A percentile compares a stretch with the other conserved stretches of the same genome.
phyloP scores from a whole-genome alignment of 2,113 vertebrate species.

The Saccopteryx bilineata region DNA sequence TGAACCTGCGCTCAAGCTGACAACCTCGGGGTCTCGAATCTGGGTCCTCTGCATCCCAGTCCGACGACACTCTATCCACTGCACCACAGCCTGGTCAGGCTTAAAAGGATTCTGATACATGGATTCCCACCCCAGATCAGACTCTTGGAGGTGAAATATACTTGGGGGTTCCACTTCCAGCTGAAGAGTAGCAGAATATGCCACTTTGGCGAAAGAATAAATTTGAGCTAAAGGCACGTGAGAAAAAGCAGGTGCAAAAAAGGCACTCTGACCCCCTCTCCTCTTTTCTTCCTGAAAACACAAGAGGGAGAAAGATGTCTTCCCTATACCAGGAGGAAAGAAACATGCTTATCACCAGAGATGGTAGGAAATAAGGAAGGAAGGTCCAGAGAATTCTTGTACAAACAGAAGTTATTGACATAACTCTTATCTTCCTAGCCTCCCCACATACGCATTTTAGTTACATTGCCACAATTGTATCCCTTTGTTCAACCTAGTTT shows the following conservation, averaged over 20 bases:
- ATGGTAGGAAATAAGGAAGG: background rate
- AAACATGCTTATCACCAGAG: background rate
- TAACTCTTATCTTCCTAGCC: background rate
- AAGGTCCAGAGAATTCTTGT: background rate
- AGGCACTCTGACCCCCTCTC: background rate
- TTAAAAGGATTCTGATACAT: background rate
- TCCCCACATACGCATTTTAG: background rate
- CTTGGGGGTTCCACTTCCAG: background rate
- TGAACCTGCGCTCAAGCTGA: no score
- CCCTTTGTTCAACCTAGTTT: background rate
- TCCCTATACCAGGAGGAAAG: background rate
- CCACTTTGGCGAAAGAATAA: background rate
- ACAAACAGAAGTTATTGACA: background rate
- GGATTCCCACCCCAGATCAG: background rate
- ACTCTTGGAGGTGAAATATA: background rate
- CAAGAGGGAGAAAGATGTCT: background rate
- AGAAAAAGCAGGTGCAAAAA: conserved; percentile 10
- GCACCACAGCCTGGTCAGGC: no score
- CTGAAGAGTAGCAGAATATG: background rate
- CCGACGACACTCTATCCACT: no score
- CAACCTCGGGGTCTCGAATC: no score
- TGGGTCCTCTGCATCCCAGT: no score
- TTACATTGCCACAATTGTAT: background rate
- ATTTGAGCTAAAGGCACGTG: conserved; percentile 5
- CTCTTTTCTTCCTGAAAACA: conserved; percentile 8